These are phyloP conservation scores for Ancistrus triradiatus DNA, from an alignment of 2,113 vertebrate species.

Conservation along the genomic window DNA sequence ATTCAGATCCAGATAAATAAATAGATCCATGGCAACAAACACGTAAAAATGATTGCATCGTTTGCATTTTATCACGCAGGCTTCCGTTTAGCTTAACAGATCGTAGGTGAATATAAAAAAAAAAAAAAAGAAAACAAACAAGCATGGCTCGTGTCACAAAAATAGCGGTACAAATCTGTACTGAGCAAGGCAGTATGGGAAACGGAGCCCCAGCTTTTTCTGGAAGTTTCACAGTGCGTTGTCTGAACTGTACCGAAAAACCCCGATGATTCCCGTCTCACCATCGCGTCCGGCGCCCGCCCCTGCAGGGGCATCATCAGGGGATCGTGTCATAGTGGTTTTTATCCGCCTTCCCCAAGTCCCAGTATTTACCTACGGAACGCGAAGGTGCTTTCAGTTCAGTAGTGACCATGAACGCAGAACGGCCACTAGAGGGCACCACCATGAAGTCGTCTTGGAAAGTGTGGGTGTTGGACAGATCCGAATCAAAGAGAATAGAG, in stretches of 20 bases:
- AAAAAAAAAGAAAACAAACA: conserved; percentile 5
- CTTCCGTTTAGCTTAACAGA: conserved; percentile 46
- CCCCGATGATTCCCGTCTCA: neutral
- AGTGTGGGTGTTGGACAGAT: too few relatives aligned
- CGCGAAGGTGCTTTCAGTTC: too few relatives aligned
- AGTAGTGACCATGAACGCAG: too few relatives aligned
- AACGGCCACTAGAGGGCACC: too few relatives aligned
- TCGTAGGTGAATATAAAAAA: conserved; percentile 27
- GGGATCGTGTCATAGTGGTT: too few relatives aligned
- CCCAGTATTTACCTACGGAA: too few relatives aligned
- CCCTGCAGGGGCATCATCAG: conserved; percentile 2
- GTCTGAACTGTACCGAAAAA: conserved; percentile 27
- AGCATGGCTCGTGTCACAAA: conserved; percentile 48
- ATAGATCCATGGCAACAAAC: conserved; percentile 67
- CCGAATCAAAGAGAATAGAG: too few relatives aligned
- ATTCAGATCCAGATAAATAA: conserved; percentile 73
- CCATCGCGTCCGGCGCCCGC: neutral
- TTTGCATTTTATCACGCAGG: conserved; percentile 58
- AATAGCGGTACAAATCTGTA: conserved; percentile 34
- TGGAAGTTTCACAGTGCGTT: conserved; percentile 49
- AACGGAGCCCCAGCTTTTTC: conserved; percentile 13
- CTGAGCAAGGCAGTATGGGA: conserved; percentile 37
- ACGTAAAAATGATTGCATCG: conserved; percentile 54
- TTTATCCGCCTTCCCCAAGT: too few relatives aligned
- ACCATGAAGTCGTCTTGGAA: too few relatives aligned